Base-by-base conservation (phyloP, 2,113 vertebrate species). In the Scomber scombrus region DNA sequence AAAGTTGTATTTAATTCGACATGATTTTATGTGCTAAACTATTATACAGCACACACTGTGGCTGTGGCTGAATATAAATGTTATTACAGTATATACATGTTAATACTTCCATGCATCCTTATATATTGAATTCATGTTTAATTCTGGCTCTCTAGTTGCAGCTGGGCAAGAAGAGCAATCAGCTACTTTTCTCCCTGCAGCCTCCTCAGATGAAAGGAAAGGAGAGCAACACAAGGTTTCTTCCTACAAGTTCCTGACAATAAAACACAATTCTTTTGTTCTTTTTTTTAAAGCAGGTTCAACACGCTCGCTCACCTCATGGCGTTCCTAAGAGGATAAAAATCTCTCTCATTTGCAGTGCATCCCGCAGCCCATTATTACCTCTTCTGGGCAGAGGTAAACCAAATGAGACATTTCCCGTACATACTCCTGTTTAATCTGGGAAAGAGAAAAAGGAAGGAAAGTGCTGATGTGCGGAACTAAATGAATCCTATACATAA, bases 391-490 rank as follows among this genome's bases (percentile, higher is more conserved):
- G 31, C 61, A 75, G 71, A 19, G 18, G 65, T 58, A 79, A 73
- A 84, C 66, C 63, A 76, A 66, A 79, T 23, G 55, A 73, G 85
- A 73, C 51, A 21, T 34, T 75, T 40, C 57, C 31, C 10, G 45
- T 10, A 63, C 58, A 52, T 2, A 49, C 1, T 21, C 11, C 12
- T 19, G 23, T 82, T 78, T 68, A 65, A 75, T 56, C 69, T 67
- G 40, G 19, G n/a, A 26, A 19, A 13, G 43, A 66, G 23, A 34
- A 26, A 29, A 54, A 2, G 3, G n/a, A 55, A 49, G 34, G 75
- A 72, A 56, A 69, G 31, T 58, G 71, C 69, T 75, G 86, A 78
- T 58, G 71, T 51, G 66, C 14, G 50, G 52, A 75, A 43, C 26
- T 46, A 40, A 80, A 75, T 75, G 62, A 67, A 52, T 71, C 54